Evolutionary conservation across 1,140 invertebrate genomes (phyloP).

Genomic region (Campoletis sonorensis): DNA sequence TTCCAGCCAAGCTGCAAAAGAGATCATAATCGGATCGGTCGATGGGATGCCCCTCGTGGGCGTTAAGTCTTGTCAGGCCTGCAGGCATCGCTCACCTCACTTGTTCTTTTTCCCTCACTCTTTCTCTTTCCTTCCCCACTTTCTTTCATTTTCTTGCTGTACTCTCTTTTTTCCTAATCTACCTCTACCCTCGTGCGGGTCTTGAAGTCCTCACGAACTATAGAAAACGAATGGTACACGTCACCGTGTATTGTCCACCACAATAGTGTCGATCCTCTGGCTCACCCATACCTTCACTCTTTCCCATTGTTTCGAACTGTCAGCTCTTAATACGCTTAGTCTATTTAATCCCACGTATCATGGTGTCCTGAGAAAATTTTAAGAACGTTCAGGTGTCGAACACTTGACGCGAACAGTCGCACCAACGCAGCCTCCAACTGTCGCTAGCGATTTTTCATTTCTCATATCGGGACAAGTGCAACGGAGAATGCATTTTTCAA

Average conservation of each 20-base stretch:
- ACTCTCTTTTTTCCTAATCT: slow-evolving; percentile 2
- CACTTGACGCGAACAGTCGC: too few relatives aligned
- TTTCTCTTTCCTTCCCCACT: slow-evolving; percentile 12
- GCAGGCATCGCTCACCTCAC: slow-evolving; percentile 42
- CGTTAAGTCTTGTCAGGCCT: slow-evolving; percentile 35
- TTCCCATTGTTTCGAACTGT: slow-evolving; percentile 19
- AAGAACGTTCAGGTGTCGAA: too few relatives aligned
- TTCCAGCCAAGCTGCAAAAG: slow-evolving; percentile 18
- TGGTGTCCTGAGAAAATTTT: not conserved
- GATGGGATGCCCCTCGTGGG: slow-evolving; percentile 22
- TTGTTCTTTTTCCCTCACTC: slow-evolving; percentile 29
- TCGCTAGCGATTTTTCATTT: too few relatives aligned
- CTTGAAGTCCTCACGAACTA: not conserved
- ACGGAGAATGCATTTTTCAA: too few relatives aligned
- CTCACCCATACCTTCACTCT: slow-evolving; percentile 15
- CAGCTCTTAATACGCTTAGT: not conserved
- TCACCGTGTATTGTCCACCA: slow-evolving; percentile 13
- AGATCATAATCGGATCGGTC: slow-evolving; percentile 53
- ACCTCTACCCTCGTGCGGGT: not conserved
- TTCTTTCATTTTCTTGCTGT: slow-evolving; percentile 2
- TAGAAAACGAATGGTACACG: not conserved
- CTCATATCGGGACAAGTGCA: too few relatives aligned
- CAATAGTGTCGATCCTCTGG: not conserved
- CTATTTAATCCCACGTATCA: not conserved
- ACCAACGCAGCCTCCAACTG: too few relatives aligned